phyloP scores from a whole-genome alignment of 2,888 invertebrate species.

The Sclerodermus sp. region DNA sequence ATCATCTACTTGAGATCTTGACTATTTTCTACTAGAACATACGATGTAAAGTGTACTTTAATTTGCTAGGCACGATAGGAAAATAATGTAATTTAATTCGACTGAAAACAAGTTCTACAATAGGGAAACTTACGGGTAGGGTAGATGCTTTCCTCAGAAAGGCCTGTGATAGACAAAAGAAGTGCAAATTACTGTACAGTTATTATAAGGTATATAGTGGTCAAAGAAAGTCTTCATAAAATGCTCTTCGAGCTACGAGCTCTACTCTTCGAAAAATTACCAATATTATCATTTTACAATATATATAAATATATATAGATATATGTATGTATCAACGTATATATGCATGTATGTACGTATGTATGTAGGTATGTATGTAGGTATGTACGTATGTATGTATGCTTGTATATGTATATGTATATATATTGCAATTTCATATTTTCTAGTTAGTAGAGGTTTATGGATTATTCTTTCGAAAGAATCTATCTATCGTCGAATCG shows the following conservation, averaged over 20 bases:
- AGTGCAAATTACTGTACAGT: background rate
- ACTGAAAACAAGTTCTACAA: slow-evolving; percentile 20
- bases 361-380: too few species aligned
- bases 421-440: background rate
- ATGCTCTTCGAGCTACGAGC: background rate
- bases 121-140: slow-evolving; percentile 65
- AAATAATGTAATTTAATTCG: background rate
- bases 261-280: too few species aligned
- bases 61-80: background rate
- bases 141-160: slow-evolving; percentile 67
- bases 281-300: too few species aligned
- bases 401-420: too few species aligned
- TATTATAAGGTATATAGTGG: background rate
- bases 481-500: slow-evolving; percentile 1
- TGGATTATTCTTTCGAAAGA: slow-evolving; percentile 6
- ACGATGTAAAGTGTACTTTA: slow-evolving; percentile 9
- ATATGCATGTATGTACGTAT: too few species aligned
- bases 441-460: background rate
- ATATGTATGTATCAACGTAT: too few species aligned
- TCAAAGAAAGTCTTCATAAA: slow-evolving; percentile 1
- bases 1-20: slow-evolving; percentile 31
- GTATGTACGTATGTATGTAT: too few species aligned
- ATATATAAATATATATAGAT: too few species aligned
- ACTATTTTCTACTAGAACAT: slow-evolving; percentile 22
- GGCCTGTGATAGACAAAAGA: slow-evolving; percentile 59